Evolutionary conservation across 2,888 invertebrate species (phyloP).

Genomic region (Rosalia funebris): DNA sequence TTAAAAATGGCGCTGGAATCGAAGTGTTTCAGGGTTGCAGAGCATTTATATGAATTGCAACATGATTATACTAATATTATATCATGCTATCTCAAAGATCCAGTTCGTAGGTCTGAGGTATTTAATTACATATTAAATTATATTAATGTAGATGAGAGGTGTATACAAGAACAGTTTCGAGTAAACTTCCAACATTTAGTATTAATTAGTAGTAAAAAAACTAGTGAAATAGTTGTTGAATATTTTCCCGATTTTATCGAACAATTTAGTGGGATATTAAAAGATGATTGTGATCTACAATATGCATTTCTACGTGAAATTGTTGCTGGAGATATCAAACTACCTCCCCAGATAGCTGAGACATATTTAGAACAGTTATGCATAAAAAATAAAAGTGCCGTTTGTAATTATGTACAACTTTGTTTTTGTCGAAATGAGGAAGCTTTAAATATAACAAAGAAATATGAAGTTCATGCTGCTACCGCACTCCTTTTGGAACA

Average conservation of each 20-base stretch:
- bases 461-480: conserved; percentile 72
- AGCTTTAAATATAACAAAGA: conserved; percentile 72
- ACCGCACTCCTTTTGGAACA: conserved; percentile 80
- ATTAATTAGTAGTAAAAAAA: conserved; percentile 70
- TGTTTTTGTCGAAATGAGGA: conserved; percentile 72
- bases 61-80: conserved; percentile 72
- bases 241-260: conserved; percentile 66
- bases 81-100: conserved; percentile 74
- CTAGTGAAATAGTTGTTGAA: conserved; percentile 71
- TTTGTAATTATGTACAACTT: conserved; percentile 60
- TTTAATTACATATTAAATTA: conserved; percentile 69
- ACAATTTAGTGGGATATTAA: conserved; percentile 64
- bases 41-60: conserved; percentile 73
- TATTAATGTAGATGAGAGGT: conserved; percentile 60
- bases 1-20: conserved; percentile 72
- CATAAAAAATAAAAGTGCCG: conserved; percentile 66
- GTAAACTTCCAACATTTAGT: conserved; percentile 67
- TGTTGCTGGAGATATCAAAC: conserved; percentile 56
- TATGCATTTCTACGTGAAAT: conserved; percentile 72
- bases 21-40: conserved; percentile 77
- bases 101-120: conserved; percentile 70
- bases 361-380: conserved; percentile 73
- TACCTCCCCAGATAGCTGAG: conserved; percentile 68
- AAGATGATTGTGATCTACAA: conserved; percentile 61
- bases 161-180: conserved; percentile 64